Conservation (phyloP, 2,113 vertebrate genomes). For the Arvicanthis niloticus region DNA sequence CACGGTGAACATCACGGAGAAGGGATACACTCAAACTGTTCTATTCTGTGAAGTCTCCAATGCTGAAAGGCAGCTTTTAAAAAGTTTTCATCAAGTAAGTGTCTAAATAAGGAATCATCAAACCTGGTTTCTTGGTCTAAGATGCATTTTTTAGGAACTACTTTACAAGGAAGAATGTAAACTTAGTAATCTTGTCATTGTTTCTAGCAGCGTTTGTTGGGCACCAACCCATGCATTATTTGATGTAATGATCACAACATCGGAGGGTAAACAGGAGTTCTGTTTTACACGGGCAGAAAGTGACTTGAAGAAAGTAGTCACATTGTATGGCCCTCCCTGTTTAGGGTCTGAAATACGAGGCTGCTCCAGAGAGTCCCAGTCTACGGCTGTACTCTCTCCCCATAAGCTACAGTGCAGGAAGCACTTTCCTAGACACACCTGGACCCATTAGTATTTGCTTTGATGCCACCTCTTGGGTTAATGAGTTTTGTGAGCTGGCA, state of each 20-base stretch:
- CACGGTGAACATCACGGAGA: conserved; percentile 17
- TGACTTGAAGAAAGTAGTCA: neutral
- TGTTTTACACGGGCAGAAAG: neutral
- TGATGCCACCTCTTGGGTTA: conserved; percentile 74
- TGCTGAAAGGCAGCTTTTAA: conserved; percentile 16
- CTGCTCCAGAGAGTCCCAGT: neutral
- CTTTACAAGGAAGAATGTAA: conserved; percentile 61
- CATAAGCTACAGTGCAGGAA: neutral
- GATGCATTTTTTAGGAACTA: conserved; percentile 50
- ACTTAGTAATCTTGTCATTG: conserved; percentile 28
- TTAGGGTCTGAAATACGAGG: neutral
- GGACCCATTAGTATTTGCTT: conserved; percentile 74
- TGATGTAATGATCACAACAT: neutral
- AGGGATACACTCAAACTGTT: conserved; percentile 34
- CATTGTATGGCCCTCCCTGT: neutral
- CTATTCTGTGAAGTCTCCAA: conserved; percentile 31
- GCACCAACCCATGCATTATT: neutral
- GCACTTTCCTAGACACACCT: conserved; percentile 67
- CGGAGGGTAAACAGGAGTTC: neutral
- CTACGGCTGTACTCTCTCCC: neutral
- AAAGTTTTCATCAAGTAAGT: conserved; percentile 28
- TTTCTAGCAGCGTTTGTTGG: conserved; percentile 8
- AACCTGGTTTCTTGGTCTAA: conserved; percentile 44
- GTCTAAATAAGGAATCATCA: conserved; percentile 26
- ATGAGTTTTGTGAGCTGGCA: conserved; percentile 77